Evolutionary conservation across 2,888 invertebrate species (phyloP).

Genomic region (Orthosia cruda): DNA sequence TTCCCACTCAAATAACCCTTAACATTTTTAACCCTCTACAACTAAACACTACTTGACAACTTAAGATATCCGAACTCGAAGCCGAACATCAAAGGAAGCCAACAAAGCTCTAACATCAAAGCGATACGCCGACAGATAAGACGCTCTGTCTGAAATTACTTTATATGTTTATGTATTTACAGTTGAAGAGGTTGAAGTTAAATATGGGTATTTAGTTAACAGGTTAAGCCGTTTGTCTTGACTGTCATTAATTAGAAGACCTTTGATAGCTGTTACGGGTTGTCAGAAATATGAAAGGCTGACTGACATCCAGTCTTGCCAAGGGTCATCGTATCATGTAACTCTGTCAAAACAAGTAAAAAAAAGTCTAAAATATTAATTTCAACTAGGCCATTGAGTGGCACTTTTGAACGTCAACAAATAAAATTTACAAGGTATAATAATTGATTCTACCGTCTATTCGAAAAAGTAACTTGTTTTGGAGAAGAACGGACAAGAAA

Average conservation of each 20-base stretch:
- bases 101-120: slow-evolving; percentile 62
- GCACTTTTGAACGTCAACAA: no score
- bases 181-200: background rate
- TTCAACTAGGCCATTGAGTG: no score
- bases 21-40: slow-evolving; percentile 18
- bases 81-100: slow-evolving; percentile 58
- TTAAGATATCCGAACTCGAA: slow-evolving; percentile 51
- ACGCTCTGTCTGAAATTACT: slow-evolving; percentile 30
- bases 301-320: background rate
- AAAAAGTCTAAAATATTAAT: no score
- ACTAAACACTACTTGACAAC: slow-evolving; percentile 32
- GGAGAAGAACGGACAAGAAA: no score
- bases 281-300: background rate
- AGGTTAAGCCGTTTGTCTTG: background rate
- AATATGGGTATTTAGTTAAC: slow-evolving; percentile 1
- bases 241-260: background rate
- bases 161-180: slow-evolving; percentile 18
- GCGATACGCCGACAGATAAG: slow-evolving; percentile 30
- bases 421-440: no score
- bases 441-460: no score
- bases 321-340: background rate
- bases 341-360: no score
- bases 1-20: no score
- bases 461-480: no score
- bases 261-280: background rate